These are phyloP conservation scores for Caenorhabditis doughertyi DNA, from an alignment of 2,888 invertebrate genomes.

Conservation along the genomic window DNA sequence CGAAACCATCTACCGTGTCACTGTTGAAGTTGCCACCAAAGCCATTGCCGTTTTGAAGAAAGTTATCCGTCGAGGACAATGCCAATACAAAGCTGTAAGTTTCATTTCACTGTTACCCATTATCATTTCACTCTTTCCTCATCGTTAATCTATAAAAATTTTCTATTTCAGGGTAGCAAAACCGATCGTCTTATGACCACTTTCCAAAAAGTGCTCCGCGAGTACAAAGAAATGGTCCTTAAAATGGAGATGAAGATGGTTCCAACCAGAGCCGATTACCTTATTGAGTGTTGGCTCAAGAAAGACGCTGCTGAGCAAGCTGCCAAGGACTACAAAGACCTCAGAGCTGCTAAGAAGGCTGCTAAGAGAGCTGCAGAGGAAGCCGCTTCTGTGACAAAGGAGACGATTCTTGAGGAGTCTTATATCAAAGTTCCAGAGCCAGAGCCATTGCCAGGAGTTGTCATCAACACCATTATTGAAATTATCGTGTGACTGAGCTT, in stretches of 20 bases:
- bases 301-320: conserved; percentile 16
- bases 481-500: too few species aligned
- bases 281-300: conserved; percentile 24
- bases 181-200: not conserved
- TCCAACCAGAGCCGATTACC: not conserved
- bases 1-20: conserved; percentile 29
- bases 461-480: too few species aligned
- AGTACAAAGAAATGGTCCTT: not conserved
- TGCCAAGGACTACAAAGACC: too few species aligned
- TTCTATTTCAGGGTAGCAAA: conserved; percentile 8
- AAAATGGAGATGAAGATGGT: conserved; percentile 19
- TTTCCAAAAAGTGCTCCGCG: not conserved
- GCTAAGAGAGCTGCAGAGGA: too few species aligned
- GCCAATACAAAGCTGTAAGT: conserved; percentile 3
- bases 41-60: conserved; percentile 6
- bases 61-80: not conserved
- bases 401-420: too few species aligned
- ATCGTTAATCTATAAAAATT: not conserved
- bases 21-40: not conserved
- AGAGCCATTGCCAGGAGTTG: too few species aligned
- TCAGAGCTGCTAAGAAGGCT: too few species aligned
- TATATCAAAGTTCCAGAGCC: too few species aligned
- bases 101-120: not conserved
- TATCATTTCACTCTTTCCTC: too few species aligned
- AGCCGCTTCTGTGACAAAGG: too few species aligned